Evolutionary conservation across 1,140 invertebrate species (phyloP), one percentile per base, ranked within the genome.

Genomic region (Ceratina australensis): DNA sequence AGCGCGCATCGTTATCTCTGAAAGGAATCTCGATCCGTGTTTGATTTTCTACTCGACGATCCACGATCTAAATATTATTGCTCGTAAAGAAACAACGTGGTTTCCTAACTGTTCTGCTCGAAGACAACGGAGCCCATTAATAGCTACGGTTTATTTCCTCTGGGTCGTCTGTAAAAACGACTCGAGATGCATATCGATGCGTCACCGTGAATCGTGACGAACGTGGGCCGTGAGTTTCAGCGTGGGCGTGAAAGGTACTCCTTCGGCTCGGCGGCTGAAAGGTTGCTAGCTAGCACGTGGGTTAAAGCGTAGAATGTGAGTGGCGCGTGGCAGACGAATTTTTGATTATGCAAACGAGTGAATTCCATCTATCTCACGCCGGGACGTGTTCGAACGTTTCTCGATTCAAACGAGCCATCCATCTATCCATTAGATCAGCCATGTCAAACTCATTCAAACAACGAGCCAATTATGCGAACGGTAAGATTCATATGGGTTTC

Each of bases 161-260:
- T 74, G 49, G 54, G 26, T 54, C 22, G 68, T 61, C 52, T 67
- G 76, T 79, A 83, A 76, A 83, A 83, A 77, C 74, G 79, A 73
- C 75, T 72, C 59, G 52, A 83, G 81, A 75, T 79, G 73, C 78
- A 80, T 64, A 83, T 84, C 73, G 81, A 74, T 74, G 81, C 83
- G 81, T 84, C 83, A 83, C 68, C 42, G 72, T 33, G 78, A 52
- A 57, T 81, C 83, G 80, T 71, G 28, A 67, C 49, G 78, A 52
- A 57, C 81, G 83, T 84, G 78, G 83, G 83, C 64, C 52, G 69
- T 59, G 57, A 67, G 26, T 76, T 66, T 28, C 33, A 56, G 60
- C 74, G 74, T 84, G 66, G 81, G 78, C 72, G 78, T 65, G n/a
- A 42, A 59, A 61, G 42, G 54, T 73, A 56, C 71, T 33, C 28